Evolutionary conservation across 2,888 invertebrate species (phyloP), one percentile per base, ranked within the genome.

Genomic region (Ectemnius lituratus): DNA sequence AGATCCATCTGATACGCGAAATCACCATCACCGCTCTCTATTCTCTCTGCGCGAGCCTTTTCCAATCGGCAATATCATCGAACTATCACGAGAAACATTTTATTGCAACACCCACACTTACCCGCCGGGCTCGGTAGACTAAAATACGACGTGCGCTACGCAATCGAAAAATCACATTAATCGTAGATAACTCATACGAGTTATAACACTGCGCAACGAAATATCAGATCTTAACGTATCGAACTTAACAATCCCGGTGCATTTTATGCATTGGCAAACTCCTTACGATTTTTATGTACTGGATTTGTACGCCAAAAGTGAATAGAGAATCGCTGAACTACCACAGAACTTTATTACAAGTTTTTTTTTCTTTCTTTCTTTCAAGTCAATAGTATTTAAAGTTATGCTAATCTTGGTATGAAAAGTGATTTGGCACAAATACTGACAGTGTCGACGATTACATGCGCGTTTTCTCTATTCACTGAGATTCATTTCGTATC

Each of bases 371-470:
- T 59, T 28, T 6, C 3, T 59, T 28, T 27, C 37, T 28, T 5
- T 60, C 16, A 13, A 11, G 57, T 18, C 20, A 57, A 16, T 57
- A 56, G 46, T 56, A 62, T 28, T 46, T 6, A 37, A 45, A 23
- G n/a, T 16, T 23, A 20, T 20, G n/a, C 47, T 27, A 37, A 5
- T 20, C 23, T 11, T 23, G 46, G 56, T 37, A 37, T 6, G 37
- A 68, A 75, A 74, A 66, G 66, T 67, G 52, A 73, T 82, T 82
- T 82, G 82, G 82, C 82, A 82, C 82, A 83, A 61, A 64, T 52
- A 63, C 62, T 75, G 69, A 57, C 47, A 61, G 70, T 70, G 56
- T 62, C n/a, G 58, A 64, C 60, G 56, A 61, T 20, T 20, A 23
- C 2, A 0, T 2, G 23, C 23, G 23, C 23, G 23, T 23, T 23